Evolutionary conservation across 2,797 vertebrate genomes (phyloP), one percentile per base, ranked within the genome.

Genomic region (Diglossa cyanea): DNA sequence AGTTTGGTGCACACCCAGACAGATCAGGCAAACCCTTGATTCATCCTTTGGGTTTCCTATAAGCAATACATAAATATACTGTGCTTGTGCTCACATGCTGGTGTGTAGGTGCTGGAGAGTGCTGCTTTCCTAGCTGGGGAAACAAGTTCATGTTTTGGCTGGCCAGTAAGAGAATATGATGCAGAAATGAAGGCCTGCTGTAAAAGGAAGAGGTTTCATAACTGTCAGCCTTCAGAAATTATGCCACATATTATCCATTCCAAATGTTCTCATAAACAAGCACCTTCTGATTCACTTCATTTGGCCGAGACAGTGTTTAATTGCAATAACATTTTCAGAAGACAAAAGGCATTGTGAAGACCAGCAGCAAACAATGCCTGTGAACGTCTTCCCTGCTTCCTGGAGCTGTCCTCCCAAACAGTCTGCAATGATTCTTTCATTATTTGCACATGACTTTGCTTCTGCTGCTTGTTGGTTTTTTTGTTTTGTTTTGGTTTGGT

Each of bases 261-360:
- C 40, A 80, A 95, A 81, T 81, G 39, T 78, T 88, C 33, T 60
- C 76, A n/a, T 45, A 83, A 92, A 88, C 78, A 80, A 90, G 75
- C 23, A 51, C 57, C 42, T 53, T 63, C 77, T 90, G 58, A 86
- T 48, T 92, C 44, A 60, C 21, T 93, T 76, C 26, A 78, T 88
- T 88, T 86, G 65, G 24, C 71, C 57, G 33, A 90, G 79, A 12
- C 47, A 60, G 26, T 60, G 82, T 90, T 88, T 81, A 90, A 91
- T 90, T 40, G 17, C 58, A 91, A 60, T 71, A 86, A 73, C 55
- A 88, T 95, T 88, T 91, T 30, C 70, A 86, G 78, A 87, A 92
- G 66, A 93, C 82, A 95, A 95, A 93, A 51, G 57, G 37, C 73
- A 76, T 90, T 94, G 83, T 88, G 62, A 60, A 53, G n/a, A 84